Conservation (phyloP, 2,888 invertebrate species). For the Himalopsyche tibetana region DNA sequence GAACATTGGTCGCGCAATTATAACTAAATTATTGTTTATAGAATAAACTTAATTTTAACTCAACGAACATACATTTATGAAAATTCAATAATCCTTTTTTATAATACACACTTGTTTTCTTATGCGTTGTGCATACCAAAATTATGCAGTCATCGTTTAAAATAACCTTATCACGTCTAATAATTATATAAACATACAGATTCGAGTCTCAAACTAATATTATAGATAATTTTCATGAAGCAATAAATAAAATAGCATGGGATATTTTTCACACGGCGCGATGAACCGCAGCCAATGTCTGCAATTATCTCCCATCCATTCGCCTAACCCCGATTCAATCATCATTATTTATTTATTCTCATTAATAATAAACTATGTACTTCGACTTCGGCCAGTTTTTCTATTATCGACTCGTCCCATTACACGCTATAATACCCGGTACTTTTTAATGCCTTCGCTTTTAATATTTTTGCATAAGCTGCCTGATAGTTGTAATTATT, state of each 20-base stretch:
- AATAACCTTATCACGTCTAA: no score
- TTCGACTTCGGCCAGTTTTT: slow-evolving; percentile 17
- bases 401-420: slow-evolving; percentile 11
- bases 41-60: no score
- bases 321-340: slow-evolving; percentile 55
- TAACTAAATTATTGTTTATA: no score
- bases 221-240: background rate
- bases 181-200: no score
- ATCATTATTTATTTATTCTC: slow-evolving; percentile 57
- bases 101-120: no score
- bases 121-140: no score
- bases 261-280: slow-evolving; percentile 53
- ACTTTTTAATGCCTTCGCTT: background rate
- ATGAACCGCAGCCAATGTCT: slow-evolving; percentile 17
- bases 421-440: background rate
- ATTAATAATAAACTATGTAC: slow-evolving; percentile 48
- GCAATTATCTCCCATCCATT: slow-evolving; percentile 53
- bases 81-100: no score
- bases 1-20: no score
- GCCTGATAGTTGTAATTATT: no score
- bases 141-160: no score
- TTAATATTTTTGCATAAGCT: background rate
- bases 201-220: background rate
- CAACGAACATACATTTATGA: no score
- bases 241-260: slow-evolving; percentile 35